Evolutionary conservation across 1,140 invertebrate genomes (phyloP), one percentile per base, ranked within the genome.

Genomic region (Plodia interpunctella): DNA sequence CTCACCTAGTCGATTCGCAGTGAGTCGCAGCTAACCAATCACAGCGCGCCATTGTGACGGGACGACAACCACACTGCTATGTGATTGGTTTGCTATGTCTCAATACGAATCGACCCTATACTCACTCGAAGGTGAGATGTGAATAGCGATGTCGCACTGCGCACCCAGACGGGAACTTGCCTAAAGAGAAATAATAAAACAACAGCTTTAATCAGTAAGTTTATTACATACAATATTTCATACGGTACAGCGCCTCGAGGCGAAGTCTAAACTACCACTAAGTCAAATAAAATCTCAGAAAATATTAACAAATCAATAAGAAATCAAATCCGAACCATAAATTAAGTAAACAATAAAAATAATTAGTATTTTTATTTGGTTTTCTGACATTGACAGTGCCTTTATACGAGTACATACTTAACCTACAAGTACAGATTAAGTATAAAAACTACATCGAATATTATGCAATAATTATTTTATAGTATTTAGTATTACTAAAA

Each of bases 361-460:
- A 50, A 64, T 60, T 60, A 64, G 58, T 60, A 57, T 38, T 64
- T 64, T 64, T 64, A 64, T 64, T 64, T 64, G 62, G 62, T 64
- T 60, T 60, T 19, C 58, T 56, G 21, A 53, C 30, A 54, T 49
- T 28, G 57, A 49, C 32, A 20, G 28, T 25, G 11, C 4, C 21
- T 49, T 57, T 49, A 53, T 44, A 61, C 18, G 6, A 19, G 18
- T 57, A 49, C 32, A 53, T 32, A 32, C 30, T 32, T 32, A 32
- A 32, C 9, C 30, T 11, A 8, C 18, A 18, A 18, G 54, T 28
- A 25, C 32, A 50, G 51, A 56, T 52, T 2, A 56, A 19, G 55
- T 64, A 64, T 60, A 51, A 64, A 60, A 59, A 59, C 21, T 58
- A 57, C 25, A 58, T 52, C 28, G 17, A 50, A 55, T 60, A 54